Conservation (phyloP, 2,888 invertebrate genomes). For the Papilio elwesi region DNA sequence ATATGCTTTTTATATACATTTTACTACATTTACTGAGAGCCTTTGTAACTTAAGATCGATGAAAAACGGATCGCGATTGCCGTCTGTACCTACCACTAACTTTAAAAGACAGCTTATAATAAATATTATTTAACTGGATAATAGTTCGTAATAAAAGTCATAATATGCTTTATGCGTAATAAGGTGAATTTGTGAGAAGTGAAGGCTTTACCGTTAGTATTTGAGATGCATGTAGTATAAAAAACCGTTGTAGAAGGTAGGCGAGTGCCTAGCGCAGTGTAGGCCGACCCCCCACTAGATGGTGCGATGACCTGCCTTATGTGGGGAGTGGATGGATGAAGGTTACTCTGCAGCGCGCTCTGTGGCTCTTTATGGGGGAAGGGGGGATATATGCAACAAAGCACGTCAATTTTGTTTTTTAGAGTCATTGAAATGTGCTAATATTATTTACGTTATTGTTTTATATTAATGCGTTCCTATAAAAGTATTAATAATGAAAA, state of each 20-base stretch:
- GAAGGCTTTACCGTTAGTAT: neutral
- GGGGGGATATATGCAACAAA: neutral
- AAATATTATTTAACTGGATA: no score
- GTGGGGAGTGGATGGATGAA: constrained; percentile 26
- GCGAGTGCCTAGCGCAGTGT: constrained; percentile 33
- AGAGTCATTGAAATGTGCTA: no score
- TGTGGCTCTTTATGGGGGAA: neutral
- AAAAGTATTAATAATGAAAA: no score
- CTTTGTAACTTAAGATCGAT: no score
- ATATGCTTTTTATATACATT: no score
- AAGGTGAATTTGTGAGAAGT: neutral
- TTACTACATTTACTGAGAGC: no score
- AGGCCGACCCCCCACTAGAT: constrained; percentile 32
- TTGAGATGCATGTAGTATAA: neutral
- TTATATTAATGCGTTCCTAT: no score
- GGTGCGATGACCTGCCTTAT: constrained; percentile 34
- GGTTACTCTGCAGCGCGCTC: constrained; percentile 1
- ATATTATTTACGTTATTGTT: no score
- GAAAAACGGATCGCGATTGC: no score
- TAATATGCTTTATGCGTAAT: neutral
- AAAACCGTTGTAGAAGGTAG: neutral
- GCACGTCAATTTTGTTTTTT: neutral
- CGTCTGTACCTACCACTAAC: no score
- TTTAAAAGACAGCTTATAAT: no score
- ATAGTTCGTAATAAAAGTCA: no score